Base-by-base conservation (phyloP, 2,113 vertebrate species). In the Gyps fulvus region DNA sequence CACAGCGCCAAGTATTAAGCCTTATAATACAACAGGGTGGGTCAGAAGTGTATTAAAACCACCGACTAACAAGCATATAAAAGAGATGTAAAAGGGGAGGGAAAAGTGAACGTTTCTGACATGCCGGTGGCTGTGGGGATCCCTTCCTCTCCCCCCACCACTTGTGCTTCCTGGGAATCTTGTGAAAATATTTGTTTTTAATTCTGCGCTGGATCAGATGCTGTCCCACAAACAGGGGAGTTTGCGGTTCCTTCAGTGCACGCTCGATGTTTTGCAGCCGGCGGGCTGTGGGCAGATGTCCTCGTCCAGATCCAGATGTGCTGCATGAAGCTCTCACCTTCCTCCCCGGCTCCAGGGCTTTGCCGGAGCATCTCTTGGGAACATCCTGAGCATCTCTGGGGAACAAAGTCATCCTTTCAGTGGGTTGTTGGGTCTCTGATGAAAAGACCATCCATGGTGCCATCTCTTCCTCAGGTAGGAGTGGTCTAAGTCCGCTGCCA, bases 301-400 rank as follows among this genome's bases (percentile, higher is more conserved):
- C 42, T n/a, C 11, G 0, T 14, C 81, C 70, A 2, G 22, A 42
- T 61, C 91, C 94, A 93, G 88, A 93, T 93, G 94, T 88, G 87
- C 32, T 6, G 40, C 62, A 10, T 0, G 1, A 11, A 55, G n/a
- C 31, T 74, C 61, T 43, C 7, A 2, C 38, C 62, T 63, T 21
- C 43, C 12, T 9, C 3, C 9, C 25, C 1, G 0, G 57, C 50
- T 45, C 57, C 0, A 2, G 36, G 25, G 31, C 11, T 34, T 13
- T 22, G 19, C 45, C 1, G 29, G 62, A 76, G 7, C 57, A 17
- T 43, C 57, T 22, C 45, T 7, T 1, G 58, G 69, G 67, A 36
- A n/a, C 55, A 62, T 9, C 66, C 54, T 1, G 12, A 34, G 49
- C 27, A 23, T 14, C 34, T n/a, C 70, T 20, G 9, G 19, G 58